Base-by-base conservation (phyloP, 2,888 invertebrate genomes). In the Eupsilia transversa region DNA sequence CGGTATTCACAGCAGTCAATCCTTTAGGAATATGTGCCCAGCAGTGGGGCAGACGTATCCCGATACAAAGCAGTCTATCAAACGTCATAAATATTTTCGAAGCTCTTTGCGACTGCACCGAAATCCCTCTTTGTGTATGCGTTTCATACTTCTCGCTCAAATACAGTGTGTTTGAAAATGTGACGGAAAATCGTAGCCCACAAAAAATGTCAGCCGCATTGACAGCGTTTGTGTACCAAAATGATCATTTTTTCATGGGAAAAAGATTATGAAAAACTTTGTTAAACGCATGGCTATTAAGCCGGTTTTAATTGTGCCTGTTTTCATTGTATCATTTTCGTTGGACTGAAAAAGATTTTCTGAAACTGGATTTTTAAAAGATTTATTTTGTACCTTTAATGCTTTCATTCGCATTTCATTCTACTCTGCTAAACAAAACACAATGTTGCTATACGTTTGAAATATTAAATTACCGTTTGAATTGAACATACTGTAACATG, bases 41-140 rank as follows among this genome's bases (percentile, higher is more conserved):
- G 57, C 63, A 35, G 56, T 60, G 64, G 52, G 78, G 79, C 81
- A 83, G 78, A 79, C 82, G 83, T 89, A 88, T 88, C 85, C 87
- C 90, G 86, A 89, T 92, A 94, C 93, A 95, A 94, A 94, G 94
- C 92, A 89, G 90, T 95, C 93, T 93, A 95, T 95, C 95, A 95
- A 92, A 94, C 89, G 93, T 94, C 94, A 94, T 95, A 95, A 95
- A 95, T 95, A 95, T 94, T 94, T 94, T 93, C 92, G 89, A 91
- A 93, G 92, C 92, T 93, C 88, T 89, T 88, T 88, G 88, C 89
- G 89, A 87, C 86, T 91, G 91, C 92, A 89, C 90, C 91, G 80
- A 94, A 94, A 95, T 93, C 94, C 91, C 91, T 91, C 91, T 93
- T 91, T 93, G 91, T 92, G 91, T 91, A 92, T 93, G 90, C 91